A percentile compares a stretch with the other conserved stretches of the same genome.
Evolutionary conservation across 2,797 vertebrate genomes (phyloP).

Genomic region (Nothura maculosa): DNA sequence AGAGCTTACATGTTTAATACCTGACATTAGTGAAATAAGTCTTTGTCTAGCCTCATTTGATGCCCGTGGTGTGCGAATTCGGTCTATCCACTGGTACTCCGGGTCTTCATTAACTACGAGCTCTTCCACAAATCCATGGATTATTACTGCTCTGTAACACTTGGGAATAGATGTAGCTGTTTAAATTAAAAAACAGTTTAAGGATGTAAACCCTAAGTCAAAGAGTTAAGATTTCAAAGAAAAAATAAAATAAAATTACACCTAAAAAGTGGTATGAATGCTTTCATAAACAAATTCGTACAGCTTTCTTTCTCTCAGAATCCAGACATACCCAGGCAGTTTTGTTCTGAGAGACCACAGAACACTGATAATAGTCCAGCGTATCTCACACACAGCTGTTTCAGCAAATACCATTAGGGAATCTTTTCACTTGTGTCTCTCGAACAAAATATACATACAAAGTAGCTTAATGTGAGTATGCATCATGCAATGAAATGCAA

Average conservation of each 20-base stretch:
- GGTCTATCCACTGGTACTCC: constrained; percentile 99
- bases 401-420: neutral
- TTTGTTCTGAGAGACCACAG: neutral
- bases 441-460: neutral
- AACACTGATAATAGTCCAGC: neutral
- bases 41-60: constrained; percentile 98
- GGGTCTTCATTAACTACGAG: constrained; percentile 99
- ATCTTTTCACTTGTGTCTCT: neutral
- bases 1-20: constrained; percentile 72
- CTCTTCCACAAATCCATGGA: constrained; percentile 98
- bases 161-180: constrained; percentile 94
- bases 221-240: neutral
- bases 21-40: constrained; percentile 98
- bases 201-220: neutral
- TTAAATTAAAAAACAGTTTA: neutral
- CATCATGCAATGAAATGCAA: neutral
- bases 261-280: fast-evolving
- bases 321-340: neutral
- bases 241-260: neutral
- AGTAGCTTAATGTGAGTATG: fast-evolving
- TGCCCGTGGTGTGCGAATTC: constrained; percentile 95
- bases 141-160: constrained; percentile 92
- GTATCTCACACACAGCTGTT: neutral
- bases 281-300: neutral
- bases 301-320: neutral